Conservation (phyloP, 2,888 invertebrate species). For the Trachelus tabidus region DNA sequence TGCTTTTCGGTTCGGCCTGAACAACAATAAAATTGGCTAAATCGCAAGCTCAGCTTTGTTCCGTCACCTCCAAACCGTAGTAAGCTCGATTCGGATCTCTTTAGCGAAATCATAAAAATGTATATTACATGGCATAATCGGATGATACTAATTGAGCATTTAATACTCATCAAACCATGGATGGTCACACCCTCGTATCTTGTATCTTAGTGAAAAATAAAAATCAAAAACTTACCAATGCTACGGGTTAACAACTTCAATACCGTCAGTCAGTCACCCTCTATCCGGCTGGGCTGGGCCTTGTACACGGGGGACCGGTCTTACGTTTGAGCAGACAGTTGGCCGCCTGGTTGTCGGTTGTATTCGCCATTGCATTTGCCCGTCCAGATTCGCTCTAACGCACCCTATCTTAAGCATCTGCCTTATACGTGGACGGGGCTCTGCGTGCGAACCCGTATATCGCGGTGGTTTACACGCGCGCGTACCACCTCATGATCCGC, state of each 20-base stretch:
- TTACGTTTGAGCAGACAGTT: neutral
- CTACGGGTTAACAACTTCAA: neutral
- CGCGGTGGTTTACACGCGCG: neutral
- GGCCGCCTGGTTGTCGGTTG: neutral
- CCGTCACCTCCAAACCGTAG: neutral
- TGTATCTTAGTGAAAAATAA: neutral
- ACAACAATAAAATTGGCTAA: neutral
- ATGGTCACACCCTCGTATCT: neutral
- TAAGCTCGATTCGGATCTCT: neutral
- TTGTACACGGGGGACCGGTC: neutral
- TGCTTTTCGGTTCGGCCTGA: neutral
- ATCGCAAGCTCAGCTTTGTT: neutral
- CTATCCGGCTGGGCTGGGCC: neutral
- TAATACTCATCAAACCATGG: neutral
- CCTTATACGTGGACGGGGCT: neutral
- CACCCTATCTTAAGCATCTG: neutral
- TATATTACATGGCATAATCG: neutral
- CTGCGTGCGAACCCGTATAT: slow-evolving; percentile 1
- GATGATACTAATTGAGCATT: neutral
- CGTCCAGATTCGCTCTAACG: neutral
- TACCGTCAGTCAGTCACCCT: neutral
- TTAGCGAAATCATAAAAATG: neutral
- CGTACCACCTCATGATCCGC: neutral
- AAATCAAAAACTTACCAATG: neutral
- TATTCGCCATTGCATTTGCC: neutral